These are phyloP conservation scores for Dendrolimus punctatus DNA, from an alignment of 1,140 invertebrate genomes.

Conservation along the genomic window DNA sequence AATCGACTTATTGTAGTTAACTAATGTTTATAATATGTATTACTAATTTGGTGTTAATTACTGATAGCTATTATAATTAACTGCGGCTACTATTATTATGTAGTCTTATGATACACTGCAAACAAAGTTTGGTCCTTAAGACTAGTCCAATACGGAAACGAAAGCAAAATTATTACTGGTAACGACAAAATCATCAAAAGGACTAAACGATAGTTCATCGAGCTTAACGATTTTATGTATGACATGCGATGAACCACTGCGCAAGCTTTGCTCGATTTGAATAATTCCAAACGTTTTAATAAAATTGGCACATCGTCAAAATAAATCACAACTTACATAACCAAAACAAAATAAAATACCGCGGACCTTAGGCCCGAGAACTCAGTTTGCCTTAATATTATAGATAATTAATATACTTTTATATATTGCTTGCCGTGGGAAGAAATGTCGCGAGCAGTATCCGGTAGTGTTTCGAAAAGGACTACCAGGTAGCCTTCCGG, in stretches of 20 bases:
- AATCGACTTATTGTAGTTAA: constrained; percentile 11
- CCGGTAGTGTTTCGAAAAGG: constrained; percentile 74
- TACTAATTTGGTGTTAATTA: constrained; percentile 17
- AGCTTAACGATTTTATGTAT: constrained; percentile 7
- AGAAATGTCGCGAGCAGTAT: constrained; percentile 72
- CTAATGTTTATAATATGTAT: constrained; percentile 12
- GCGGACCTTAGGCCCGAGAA: constrained; percentile 43
- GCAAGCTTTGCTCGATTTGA: constrained; percentile 62
- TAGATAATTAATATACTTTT: constrained; percentile 69
- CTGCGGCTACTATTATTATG: constrained; percentile 10
- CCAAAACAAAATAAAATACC: constrained; percentile 51
- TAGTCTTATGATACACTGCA: constrained; percentile 29
- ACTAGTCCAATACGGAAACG: constrained; percentile 56
- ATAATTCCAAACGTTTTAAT: constrained; percentile 55
- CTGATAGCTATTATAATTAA: constrained; percentile 11
- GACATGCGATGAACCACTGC: constrained; percentile 18
- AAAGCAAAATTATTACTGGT: constrained; percentile 54
- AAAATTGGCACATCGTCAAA: constrained; percentile 69
- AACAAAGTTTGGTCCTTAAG: constrained; percentile 60
- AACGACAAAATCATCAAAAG: constrained; percentile 50
- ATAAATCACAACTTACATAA: constrained; percentile 57
- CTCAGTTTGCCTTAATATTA: constrained; percentile 29
- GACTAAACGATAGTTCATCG: constrained; percentile 40
- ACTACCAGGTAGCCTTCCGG: constrained; percentile 74
- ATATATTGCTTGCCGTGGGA: constrained; percentile 73